These are phyloP conservation scores for Himalopsyche anomala DNA, from an alignment of 2,888 invertebrate species.

Conservation along the genomic window DNA sequence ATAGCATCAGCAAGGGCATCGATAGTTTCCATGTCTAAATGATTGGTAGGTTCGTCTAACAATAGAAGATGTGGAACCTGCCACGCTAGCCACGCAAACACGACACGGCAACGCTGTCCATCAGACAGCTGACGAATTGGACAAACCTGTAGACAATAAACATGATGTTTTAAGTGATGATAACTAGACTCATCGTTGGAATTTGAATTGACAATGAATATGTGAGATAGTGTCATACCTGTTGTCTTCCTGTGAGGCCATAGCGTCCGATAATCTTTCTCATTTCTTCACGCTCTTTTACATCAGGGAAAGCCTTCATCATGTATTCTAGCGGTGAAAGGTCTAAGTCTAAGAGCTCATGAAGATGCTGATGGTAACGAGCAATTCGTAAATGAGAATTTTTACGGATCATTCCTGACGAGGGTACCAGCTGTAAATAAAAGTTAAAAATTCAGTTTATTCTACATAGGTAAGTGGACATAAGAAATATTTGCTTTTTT, in stretches of 20 bases:
- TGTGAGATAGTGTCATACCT: constrained; percentile 76
- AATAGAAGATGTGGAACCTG: constrained; percentile 96
- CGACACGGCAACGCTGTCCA: constrained; percentile 98
- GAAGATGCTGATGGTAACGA: constrained; percentile 98
- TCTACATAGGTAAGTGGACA: not conserved
- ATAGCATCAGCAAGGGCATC: constrained; percentile 98
- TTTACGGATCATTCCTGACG: constrained; percentile 97
- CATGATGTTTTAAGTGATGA: not conserved
- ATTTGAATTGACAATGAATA: too few species aligned
- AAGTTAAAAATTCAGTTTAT: not conserved
- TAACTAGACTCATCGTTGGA: not conserved
- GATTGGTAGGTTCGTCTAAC: constrained; percentile 91
- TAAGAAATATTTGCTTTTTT: not conserved
- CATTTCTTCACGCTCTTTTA: constrained; percentile 99
- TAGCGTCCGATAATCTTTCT: constrained; percentile 98
- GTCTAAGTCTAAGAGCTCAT: constrained; percentile 95
- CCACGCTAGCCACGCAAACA: constrained; percentile 99
- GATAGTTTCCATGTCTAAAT: constrained; percentile 98
- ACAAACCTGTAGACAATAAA: constrained; percentile 81
- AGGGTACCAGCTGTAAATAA: constrained; percentile 85
- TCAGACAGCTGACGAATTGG: constrained; percentile 97
- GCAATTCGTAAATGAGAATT: constrained; percentile 98
- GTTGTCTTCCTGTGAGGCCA: constrained; percentile 97
- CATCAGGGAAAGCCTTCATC: constrained; percentile 96
- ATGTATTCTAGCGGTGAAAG: constrained; percentile 98